Evolutionary conservation across 2,797 vertebrate species (phyloP), one percentile per base, ranked within the genome.

Genomic region (Phataginus tetradactyla): DNA sequence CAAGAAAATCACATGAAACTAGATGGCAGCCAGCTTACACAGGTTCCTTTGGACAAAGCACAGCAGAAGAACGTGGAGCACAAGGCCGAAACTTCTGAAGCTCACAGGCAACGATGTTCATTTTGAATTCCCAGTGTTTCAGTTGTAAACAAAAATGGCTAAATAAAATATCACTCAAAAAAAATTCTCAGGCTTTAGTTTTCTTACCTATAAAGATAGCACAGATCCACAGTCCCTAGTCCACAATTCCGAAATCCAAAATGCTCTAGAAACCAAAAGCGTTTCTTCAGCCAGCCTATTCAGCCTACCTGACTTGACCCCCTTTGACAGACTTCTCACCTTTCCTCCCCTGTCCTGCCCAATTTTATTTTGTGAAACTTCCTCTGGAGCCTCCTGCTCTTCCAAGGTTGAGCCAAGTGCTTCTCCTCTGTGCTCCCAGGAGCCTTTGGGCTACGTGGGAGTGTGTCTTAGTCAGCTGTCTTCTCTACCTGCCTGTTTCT

Each of bases 241-340:
- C 39, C 7, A 61, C 53, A 71, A 75, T 77, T 77, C 23, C 63
- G 75, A 95, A 88, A 55, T 88, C 23, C 37, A 86, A 88, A 92
- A 74, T 32, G 49, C 45, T 90, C 72, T 80, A 81, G 39, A 96
- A 94, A 96, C 7, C 55, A 53, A 64, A 92, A 66, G 3, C 17
- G 29, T 55, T 86, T 96, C 29, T 87, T n/a, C 45, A 93, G 72
- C 90, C 14, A 25, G n/a, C 8, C 37, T 92, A n/a, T 90, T 92
- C 34, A 84, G 71, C 74, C 90, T 25, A 27, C 27, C 42, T 74
- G 15, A 92, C 42, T 72, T 90, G 49, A 94, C 53, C 21, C 87
- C 45, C 68, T 34, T 23, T 45, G 63, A 90, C 3, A 51, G 15
- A 83, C 51, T 69, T 9, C 27, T 86, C 64, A 23, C 27, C 29